Percentiles rank a stretch among this genome's conserved stretches.
These are phyloP conservation scores for Achatina immaculata DNA, from an alignment of 1,140 invertebrate species.

Conservation along the genomic window DNA sequence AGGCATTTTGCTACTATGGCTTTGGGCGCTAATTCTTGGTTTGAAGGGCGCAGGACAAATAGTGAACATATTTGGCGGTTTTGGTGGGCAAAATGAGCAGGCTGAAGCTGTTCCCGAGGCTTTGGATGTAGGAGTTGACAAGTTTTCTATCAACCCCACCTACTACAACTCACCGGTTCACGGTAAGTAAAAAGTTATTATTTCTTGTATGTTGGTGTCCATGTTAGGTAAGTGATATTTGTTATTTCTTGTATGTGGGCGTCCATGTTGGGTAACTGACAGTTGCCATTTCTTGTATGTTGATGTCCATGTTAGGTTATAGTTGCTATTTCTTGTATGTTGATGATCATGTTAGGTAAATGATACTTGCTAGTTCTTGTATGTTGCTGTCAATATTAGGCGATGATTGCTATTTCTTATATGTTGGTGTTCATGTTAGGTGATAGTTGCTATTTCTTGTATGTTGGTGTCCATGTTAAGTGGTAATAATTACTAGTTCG, in stretches of 20 bases:
- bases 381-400: too few species aligned
- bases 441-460: not conserved
- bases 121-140: not conserved
- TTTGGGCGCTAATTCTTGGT: not conserved
- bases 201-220: not conserved
- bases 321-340: not conserved
- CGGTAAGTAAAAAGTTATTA: not conserved
- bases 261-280: too few species aligned
- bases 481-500: too few species aligned
- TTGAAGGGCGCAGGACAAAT: slow-evolving; percentile 10
- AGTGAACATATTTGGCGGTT: not conserved
- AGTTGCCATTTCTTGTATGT: too few species aligned
- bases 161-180: not conserved
- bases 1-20: not conserved
- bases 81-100: not conserved
- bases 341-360: not conserved
- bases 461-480: not conserved
- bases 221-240: not conserved
- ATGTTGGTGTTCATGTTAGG: too few species aligned
- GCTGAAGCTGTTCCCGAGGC: not conserved
- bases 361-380: too few species aligned
- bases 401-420: too few species aligned
- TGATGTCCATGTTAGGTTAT: too few species aligned
- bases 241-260: too few species aligned
- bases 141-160: not conserved